Conservation (phyloP, 1,140 invertebrate species). For the Drosophila triauraria region DNA sequence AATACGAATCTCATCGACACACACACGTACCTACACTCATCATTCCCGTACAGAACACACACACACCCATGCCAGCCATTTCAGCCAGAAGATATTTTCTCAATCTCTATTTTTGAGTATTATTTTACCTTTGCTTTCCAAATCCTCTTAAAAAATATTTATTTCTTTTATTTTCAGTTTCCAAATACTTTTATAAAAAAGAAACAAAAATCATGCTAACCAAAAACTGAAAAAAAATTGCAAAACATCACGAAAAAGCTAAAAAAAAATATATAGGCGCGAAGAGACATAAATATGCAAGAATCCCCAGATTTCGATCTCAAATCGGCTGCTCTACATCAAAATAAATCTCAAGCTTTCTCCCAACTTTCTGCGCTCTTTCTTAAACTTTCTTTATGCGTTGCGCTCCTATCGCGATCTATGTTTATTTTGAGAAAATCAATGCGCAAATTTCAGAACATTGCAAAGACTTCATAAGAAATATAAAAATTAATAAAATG, state of each 20-base stretch:
- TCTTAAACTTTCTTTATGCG: conserved; percentile 43
- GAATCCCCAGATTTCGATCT: conserved; percentile 23
- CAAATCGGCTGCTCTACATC: conserved; percentile 42
- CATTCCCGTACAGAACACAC: conserved; percentile 8
- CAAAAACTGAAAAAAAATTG: conserved; percentile 63
- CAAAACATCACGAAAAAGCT: conserved; percentile 52
- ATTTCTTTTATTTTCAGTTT: conserved; percentile 23
- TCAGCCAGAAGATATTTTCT: conserved; percentile 54
- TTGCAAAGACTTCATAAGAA: conserved; percentile 53
- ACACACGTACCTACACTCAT: conserved; percentile 36
- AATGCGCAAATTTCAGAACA: conserved; percentile 65
- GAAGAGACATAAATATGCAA: conserved; percentile 23
- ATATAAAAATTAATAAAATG: conserved; percentile 65
- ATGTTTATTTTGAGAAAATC: conserved; percentile 74
- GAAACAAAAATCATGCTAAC: conserved; percentile 49
- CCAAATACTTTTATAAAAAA: conserved; percentile 54
- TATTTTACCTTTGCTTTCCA: conserved; percentile 28
- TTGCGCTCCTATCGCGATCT: conserved; percentile 58
- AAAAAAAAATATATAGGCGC: conserved; percentile 45
- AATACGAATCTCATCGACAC: conserved; percentile 35
- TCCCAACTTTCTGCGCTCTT: conserved; percentile 57
- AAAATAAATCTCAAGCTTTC: conserved; percentile 43
- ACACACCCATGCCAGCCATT: conserved; percentile 16
- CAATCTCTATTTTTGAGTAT: conserved; percentile 52
- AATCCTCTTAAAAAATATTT: conserved; percentile 6